Evolutionary conservation across 2,113 vertebrate genomes (phyloP).

Genomic region (Empidonax traillii): DNA sequence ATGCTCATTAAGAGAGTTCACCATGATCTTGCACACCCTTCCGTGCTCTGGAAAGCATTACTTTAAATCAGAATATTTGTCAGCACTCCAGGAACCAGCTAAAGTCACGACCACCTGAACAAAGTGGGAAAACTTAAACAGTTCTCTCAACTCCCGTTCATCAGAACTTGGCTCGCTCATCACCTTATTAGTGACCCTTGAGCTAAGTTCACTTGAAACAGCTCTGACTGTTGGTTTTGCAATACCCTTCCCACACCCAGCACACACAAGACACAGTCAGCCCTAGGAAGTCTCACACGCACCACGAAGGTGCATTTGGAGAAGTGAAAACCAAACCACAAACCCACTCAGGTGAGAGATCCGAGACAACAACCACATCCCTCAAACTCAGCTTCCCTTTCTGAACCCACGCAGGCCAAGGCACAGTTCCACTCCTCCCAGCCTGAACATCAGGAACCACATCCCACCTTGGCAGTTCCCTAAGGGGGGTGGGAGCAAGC

Average conservation of each 20-base stretch:
- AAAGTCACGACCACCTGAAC: neutral
- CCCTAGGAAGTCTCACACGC: fast-evolving
- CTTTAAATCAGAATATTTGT: neutral
- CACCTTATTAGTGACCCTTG: neutral
- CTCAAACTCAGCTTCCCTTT: neutral
- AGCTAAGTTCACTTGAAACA: neutral
- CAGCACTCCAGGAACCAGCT: neutral
- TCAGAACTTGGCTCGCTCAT: neutral
- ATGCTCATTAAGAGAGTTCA: neutral
- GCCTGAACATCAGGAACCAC: neutral
- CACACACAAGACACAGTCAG: fast-evolving
- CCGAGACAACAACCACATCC: neutral
- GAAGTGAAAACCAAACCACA: neutral
- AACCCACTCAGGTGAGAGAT: fast-evolving
- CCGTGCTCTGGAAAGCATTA: fast-evolving
- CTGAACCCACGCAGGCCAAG: neutral
- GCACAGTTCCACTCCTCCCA: fast-evolving
- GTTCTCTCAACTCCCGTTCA: neutral
- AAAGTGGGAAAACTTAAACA: neutral
- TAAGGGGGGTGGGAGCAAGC: neutral
- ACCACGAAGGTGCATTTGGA: fast-evolving
- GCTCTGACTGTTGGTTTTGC: neutral
- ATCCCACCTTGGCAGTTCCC: neutral
- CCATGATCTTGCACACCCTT: neutral
- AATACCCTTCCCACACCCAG: neutral